phyloP scores from a whole-genome alignment of 2,797 vertebrate genomes.

The Peromyscus nudipes region DNA sequence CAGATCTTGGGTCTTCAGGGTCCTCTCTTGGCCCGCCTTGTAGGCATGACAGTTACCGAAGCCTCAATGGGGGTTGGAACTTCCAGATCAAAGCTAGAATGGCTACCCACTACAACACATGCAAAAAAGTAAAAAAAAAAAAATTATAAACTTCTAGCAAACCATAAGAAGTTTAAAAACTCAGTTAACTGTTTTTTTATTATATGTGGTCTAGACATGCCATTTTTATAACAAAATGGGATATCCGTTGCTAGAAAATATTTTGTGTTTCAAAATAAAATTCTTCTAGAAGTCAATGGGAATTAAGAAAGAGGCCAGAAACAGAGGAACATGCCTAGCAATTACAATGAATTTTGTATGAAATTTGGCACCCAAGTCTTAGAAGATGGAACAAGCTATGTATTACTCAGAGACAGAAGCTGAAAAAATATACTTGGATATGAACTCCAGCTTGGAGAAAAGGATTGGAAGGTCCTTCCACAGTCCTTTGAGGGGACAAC shows the following conservation, averaged over 20 bases:
- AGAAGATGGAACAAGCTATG: background rate
- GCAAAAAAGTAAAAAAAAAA: background rate
- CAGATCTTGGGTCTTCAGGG: too few relatives aligned
- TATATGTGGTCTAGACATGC: background rate
- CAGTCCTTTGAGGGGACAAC: background rate
- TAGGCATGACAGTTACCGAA: too few relatives aligned
- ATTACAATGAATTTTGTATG: background rate
- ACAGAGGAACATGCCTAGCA: background rate
- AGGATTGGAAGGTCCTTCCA: background rate
- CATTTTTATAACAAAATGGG: background rate
- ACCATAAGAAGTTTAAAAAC: constrained; percentile 21
- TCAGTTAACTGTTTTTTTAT: background rate
- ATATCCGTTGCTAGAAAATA: background rate
- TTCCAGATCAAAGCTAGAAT: too few relatives aligned
- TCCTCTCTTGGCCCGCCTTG: too few relatives aligned
- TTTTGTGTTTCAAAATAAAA: background rate
- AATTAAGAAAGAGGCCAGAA: constrained; percentile 56
- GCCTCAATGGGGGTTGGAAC: too few relatives aligned
- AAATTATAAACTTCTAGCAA: background rate
- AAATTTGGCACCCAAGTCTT: background rate
- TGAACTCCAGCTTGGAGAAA: background rate
- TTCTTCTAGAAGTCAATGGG: constrained; percentile 69
- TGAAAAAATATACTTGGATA: background rate
- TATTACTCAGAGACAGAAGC: background rate
- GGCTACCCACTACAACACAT: background rate